Evolutionary conservation across 2,113 vertebrate genomes (phyloP), one percentile per base, ranked within the genome.

Genomic region (Gasterosteus nipponicus): DNA sequence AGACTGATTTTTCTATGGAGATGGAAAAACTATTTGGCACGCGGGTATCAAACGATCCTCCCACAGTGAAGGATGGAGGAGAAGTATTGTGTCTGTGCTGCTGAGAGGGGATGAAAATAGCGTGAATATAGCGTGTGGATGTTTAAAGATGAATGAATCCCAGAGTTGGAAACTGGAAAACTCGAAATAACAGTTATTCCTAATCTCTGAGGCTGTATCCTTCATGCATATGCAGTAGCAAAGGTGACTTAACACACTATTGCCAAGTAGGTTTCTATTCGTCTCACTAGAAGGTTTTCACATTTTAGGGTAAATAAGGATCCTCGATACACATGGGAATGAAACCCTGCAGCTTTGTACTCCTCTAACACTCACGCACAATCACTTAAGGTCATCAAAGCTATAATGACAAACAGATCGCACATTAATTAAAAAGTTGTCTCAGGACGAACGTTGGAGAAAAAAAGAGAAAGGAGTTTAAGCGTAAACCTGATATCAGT

Each of bases 31-130:
- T n/a, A 11, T 62, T 42, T 57, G 39, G 15, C 69, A 67, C 61
- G 39, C 7, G 46, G 22, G n/a, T 44, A 60, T 61, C 38, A 69
- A 66, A 54, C 41, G 38, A 46, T 81, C 54, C 67, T 26, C 54
- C 46, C 42, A 44, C 15, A 26, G 22, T 19, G 16, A 15, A 38
- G 12, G 74, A 35, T 56, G 19, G 1, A 29, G 19, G 33, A 16
- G 18, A 46, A 7, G 51, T 51, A n/a, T 11, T 10, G 18, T 16
- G 8, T 49, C 44, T 29, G 66, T 19, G 14, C 6, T 53, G 44
- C 14, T 39, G 8, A 58, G 39, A 41, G 15, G 2, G 0, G 9
- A n/a, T 16, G 47, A 15, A 47, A 58, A 58, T 57, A 18, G 38
- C 29, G 12, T 26, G 15, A 60, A 47, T 75, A 42, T 15, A 15